Base-by-base conservation (phyloP, 35 echinoderm and acorn worm species). In the Apostichopus parvimensis region DNA sequence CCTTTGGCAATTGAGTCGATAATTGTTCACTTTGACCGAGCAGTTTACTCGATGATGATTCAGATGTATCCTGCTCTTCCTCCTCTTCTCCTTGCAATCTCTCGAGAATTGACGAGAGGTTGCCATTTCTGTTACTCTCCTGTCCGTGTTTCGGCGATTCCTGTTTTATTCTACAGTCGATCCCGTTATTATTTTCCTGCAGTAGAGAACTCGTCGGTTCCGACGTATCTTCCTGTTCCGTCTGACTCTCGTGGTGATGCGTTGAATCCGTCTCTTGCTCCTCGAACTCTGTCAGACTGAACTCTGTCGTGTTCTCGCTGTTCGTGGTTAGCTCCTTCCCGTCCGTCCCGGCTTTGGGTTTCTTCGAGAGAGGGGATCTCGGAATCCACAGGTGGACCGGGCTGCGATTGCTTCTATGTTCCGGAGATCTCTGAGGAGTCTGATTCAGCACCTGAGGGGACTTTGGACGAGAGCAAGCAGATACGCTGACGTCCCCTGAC, bases 221-320 rank as follows among this genome's bases (percentile, higher is more conserved):
- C 9, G 86, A 21, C 6, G 54, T 65, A 28, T 88, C 86, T 15
- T 88, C 86, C 21, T 28, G 58, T 8, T 73, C 86, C 8, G 54
- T 21, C 28, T 45, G 6, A 57, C 79, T 54, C 7, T 52, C 79
- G 28, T 82, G 14, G 9, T 68, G 20, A 6, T 65, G 57, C 57
- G 64, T n/a, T 11, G 75, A 91, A 26, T 91, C 76, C 4, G 53
- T 13, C 13, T 25, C 53, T 72, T 88, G 22, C 6, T 91, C 73
- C 20, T 90, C 88, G 15, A 79, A 91, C 8, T 91, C 89, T 23
- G 89, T 91, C 15, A 91, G 77, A 45, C 89, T 91, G n/a, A 91
- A 91, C 73, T 91, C 89, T 91, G 89, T 91, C 5, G 89, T 91
- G 73, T 91, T 91, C 53, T 91, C 89, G 59, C 89, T 91, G 73